These are phyloP conservation scores for Acanthopleura granulata DNA, from an alignment of 2,888 invertebrate species.

Conservation along the genomic window DNA sequence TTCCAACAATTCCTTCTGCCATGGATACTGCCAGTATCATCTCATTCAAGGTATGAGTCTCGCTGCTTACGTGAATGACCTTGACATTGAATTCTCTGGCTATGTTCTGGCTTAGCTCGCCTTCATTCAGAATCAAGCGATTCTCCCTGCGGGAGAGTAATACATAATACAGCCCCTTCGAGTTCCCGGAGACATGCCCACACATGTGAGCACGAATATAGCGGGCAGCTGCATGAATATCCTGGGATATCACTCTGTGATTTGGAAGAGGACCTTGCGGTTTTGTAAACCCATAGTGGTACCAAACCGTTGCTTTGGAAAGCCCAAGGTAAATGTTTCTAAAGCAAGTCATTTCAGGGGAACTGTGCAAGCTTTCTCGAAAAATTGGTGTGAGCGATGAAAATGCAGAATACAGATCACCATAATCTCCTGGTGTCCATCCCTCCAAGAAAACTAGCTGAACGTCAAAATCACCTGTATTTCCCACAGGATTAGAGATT, in stretches of 20 bases:
- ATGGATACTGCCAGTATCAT: slow-evolving; percentile 51
- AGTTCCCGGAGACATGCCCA: slow-evolving; percentile 33
- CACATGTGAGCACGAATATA: slow-evolving; percentile 34
- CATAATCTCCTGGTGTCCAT: slow-evolving; percentile 53
- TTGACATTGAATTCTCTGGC: slow-evolving; percentile 46
- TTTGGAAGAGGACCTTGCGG: slow-evolving; percentile 69
- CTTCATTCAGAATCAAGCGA: slow-evolving; percentile 71
- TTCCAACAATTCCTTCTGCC: slow-evolving; percentile 65
- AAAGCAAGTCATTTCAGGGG: slow-evolving; percentile 65
- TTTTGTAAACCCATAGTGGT: slow-evolving; percentile 71
- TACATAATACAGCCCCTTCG: slow-evolving; percentile 33
- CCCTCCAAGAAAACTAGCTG: slow-evolving; percentile 65
- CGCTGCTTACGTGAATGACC: slow-evolving; percentile 55
- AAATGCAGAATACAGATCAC: slow-evolving; percentile 65
- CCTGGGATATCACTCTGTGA: slow-evolving; percentile 36
- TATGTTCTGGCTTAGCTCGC: slow-evolving; percentile 62
- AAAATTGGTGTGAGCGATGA: slow-evolving; percentile 50
- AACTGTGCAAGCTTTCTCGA: slow-evolving; percentile 36
- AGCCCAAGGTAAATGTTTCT: slow-evolving; percentile 67
- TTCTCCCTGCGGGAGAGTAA: slow-evolving; percentile 67
- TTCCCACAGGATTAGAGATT: slow-evolving; percentile 24
- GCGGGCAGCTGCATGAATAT: slow-evolving; percentile 36
- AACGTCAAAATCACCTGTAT: slow-evolving; percentile 32
- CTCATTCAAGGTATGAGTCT: slow-evolving; percentile 54
- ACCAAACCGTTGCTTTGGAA: slow-evolving; percentile 69